A percentile compares a stretch with the other conserved stretches of the same genome.
Conservation (phyloP, 2,888 invertebrate genomes). For the Drosophila pseudotalamancana region DNA sequence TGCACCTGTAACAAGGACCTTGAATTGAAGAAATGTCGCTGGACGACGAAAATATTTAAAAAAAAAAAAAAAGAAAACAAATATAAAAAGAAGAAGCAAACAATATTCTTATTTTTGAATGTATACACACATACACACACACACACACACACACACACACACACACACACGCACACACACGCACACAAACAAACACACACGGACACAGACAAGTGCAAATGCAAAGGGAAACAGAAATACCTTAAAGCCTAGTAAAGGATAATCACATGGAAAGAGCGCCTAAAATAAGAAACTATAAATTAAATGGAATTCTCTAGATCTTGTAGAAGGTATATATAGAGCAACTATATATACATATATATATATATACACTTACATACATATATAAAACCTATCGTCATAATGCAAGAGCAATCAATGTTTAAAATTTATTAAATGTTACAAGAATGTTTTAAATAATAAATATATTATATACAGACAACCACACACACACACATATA, state of each 20-base stretch:
- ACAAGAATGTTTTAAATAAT: slow-evolving; percentile 52
- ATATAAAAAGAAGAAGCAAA: neutral
- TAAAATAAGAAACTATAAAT: slow-evolving; percentile 17
- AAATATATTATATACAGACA: slow-evolving; percentile 24
- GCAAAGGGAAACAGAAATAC: slow-evolving; percentile 26
- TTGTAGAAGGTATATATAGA: slow-evolving; percentile 11
- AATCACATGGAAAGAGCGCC: slow-evolving; percentile 49
- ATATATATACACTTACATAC: slow-evolving; percentile 12
- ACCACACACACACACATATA: slow-evolving; percentile 2
- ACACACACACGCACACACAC: neutral
- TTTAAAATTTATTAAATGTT: slow-evolving; percentile 73
- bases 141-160: slow-evolving; percentile 2
- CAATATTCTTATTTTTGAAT: slow-evolving; percentile 15
- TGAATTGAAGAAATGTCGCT: slow-evolving; percentile 68
- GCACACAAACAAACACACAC: slow-evolving; percentile 1
- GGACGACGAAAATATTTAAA: slow-evolving; percentile 69
- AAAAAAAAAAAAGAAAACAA: neutral
- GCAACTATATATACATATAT: slow-evolving; percentile 9
- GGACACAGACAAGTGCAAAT: neutral
- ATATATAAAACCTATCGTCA: slow-evolving; percentile 60
- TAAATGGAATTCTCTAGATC: slow-evolving; percentile 19
- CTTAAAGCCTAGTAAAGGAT: slow-evolving; percentile 39
- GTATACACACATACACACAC: neutral
- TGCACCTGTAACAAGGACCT: slow-evolving; percentile 16
- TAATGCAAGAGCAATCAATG: slow-evolving; percentile 77